Percentiles rank a stretch among this genome's conserved stretches.
These are phyloP conservation scores for Drosophila percnosoma DNA, from an alignment of 2,888 invertebrate genomes.

Conservation along the genomic window DNA sequence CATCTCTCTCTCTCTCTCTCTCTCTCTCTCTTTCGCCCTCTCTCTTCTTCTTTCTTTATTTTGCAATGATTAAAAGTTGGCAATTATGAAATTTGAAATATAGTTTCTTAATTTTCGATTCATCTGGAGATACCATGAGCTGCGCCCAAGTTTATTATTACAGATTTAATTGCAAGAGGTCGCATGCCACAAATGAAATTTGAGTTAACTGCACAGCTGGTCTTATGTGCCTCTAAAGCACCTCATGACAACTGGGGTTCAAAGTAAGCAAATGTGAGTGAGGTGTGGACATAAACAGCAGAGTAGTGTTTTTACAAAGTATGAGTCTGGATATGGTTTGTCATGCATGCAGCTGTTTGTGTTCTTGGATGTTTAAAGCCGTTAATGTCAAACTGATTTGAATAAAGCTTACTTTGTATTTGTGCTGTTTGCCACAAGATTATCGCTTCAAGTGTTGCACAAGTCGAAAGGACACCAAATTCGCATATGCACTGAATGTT, in stretches of 20 bases:
- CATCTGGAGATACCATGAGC: background rate
- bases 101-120: background rate
- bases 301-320: background rate
- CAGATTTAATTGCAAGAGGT: background rate
- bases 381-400: background rate
- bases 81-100: background rate
- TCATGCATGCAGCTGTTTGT: background rate
- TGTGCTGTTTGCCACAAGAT: too few species aligned
- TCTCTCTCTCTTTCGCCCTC: too few species aligned
- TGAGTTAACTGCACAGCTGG: background rate
- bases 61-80: background rate
- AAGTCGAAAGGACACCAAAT: background rate
- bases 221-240: background rate
- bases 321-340: background rate
- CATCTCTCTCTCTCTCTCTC: background rate
- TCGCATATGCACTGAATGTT: background rate
- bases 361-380: background rate
- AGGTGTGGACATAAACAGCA: background rate
- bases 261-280: background rate
- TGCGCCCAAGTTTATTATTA: background rate
- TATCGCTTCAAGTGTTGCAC: background rate
- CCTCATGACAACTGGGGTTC: background rate
- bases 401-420: background rate
- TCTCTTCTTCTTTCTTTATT: too few species aligned
- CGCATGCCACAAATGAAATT: slow-evolving; percentile 1